A percentile compares a stretch with the other conserved stretches of the same genome.
Evolutionary conservation across 2,113 vertebrate species (phyloP).

Genomic region (Bungarus multicinctus): DNA sequence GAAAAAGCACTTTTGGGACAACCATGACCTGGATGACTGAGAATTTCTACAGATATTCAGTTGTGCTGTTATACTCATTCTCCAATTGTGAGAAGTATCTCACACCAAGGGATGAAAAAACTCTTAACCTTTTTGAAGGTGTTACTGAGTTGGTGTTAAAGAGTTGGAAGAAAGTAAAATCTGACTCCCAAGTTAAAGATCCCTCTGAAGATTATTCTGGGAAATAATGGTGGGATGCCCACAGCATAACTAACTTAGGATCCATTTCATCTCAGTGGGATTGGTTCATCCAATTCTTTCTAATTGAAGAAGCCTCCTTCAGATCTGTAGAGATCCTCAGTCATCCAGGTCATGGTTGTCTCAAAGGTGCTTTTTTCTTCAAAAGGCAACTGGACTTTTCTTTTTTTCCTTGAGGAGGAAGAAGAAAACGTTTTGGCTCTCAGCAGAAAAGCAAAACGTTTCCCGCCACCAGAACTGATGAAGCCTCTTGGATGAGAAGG

Average conservation of each 20-base stretch:
- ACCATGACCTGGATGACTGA: too few relatives aligned
- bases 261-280: background rate
- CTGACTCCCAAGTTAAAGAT: background rate
- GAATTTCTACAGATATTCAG: background rate
- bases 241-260: background rate
- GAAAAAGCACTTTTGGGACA: too few relatives aligned
- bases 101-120: background rate
- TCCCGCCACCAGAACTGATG: background rate
- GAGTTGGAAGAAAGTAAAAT: background rate
- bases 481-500: background rate
- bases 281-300: background rate
- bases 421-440: background rate
- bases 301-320: background rate
- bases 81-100: background rate
- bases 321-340: background rate
- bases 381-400: background rate
- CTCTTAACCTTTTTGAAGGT: background rate
- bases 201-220: background rate
- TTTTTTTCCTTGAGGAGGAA: background rate
- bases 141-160: background rate
- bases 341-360: background rate
- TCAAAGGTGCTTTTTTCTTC: background rate
- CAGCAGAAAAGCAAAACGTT: background rate
- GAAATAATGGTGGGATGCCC: background rate
- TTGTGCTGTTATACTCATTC: background rate